Conservation (phyloP, 2,797 vertebrate genomes). For the Gymnothorax javanicus region DNA sequence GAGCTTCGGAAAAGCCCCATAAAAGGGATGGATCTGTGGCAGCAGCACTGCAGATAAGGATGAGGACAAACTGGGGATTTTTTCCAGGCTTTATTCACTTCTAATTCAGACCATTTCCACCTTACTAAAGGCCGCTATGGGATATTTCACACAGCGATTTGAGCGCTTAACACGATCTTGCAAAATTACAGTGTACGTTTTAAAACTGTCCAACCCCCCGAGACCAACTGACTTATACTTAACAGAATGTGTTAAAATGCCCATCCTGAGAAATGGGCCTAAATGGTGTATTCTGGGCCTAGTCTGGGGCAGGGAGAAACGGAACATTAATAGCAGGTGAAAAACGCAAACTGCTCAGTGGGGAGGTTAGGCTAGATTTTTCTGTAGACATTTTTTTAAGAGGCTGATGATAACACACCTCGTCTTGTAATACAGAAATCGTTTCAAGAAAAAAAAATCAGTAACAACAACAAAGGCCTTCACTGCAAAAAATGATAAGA, state of each 20-base stretch:
- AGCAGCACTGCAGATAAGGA: slow-evolving; percentile 71
- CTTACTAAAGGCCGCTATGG: slow-evolving; percentile 56
- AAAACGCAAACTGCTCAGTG: background rate
- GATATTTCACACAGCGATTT: slow-evolving; percentile 66
- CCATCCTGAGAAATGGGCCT: background rate
- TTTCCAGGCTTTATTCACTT: slow-evolving; percentile 75
- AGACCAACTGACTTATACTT: background rate
- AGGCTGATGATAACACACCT: background rate
- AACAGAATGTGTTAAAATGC: background rate
- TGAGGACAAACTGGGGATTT: slow-evolving; percentile 74
- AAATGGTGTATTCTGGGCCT: background rate
- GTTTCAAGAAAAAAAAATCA: background rate
- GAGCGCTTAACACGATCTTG: background rate
- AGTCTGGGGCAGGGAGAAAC: background rate
- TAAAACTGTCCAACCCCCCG: slow-evolving; percentile 7
- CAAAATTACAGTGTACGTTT: slow-evolving; percentile 53
- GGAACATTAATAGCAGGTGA: background rate
- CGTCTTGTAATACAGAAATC: background rate
- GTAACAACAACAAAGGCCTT: background rate
- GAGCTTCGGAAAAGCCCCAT: slow-evolving; percentile 53
- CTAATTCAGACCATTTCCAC: slow-evolving; percentile 69
- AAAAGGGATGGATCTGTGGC: slow-evolving; percentile 67
- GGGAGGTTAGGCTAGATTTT: background rate
- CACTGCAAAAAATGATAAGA: too few relatives aligned
- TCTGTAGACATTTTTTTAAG: background rate